Percentiles rank a stretch among this genome's conserved stretches.
Conservation (phyloP, 2,888 invertebrate genomes). For the Cheilosia soror region DNA sequence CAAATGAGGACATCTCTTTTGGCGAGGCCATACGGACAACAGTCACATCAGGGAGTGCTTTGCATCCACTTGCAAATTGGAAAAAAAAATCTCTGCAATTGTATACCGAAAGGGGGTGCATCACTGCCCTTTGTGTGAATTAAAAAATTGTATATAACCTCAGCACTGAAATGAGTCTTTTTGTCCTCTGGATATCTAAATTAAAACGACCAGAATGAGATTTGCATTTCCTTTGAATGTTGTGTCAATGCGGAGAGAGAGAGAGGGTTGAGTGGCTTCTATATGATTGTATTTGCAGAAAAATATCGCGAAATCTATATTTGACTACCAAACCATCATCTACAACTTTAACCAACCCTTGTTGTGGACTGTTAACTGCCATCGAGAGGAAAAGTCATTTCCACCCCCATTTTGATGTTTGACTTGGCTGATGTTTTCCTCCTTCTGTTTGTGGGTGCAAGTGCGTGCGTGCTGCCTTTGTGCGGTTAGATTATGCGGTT, state of each 20-base stretch:
- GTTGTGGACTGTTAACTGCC: conserved; percentile 52
- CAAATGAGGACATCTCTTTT: conserved; percentile 60
- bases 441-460: conserved; percentile 68
- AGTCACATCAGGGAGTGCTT: neutral
- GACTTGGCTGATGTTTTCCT: conserved; percentile 58
- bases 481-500: conserved; percentile 74
- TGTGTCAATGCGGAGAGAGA: neutral
- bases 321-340: conserved; percentile 35
- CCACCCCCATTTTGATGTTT: conserved; percentile 56
- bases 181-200: conserved; percentile 66
- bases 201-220: conserved; percentile 59
- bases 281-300: conserved; percentile 3
- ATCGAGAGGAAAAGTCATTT: conserved; percentile 64
- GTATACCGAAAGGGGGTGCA: conserved; percentile 42
- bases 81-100: conserved; percentile 55
- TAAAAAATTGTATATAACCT: conserved; percentile 33
- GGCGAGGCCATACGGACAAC: conserved; percentile 62
- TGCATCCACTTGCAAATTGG: conserved; percentile 50
- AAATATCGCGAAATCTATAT: conserved; percentile 54
- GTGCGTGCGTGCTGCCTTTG: conserved; percentile 66
- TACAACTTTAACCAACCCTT: conserved; percentile 43
- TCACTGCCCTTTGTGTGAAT: conserved; percentile 29
- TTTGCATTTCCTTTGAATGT: conserved; percentile 51
- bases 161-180: neutral
- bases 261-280: conserved; percentile 1